Percentiles rank a stretch among this genome's conserved stretches.
Conservation (phyloP, 2,113 vertebrate species). For the Orycteropus afer region DNA sequence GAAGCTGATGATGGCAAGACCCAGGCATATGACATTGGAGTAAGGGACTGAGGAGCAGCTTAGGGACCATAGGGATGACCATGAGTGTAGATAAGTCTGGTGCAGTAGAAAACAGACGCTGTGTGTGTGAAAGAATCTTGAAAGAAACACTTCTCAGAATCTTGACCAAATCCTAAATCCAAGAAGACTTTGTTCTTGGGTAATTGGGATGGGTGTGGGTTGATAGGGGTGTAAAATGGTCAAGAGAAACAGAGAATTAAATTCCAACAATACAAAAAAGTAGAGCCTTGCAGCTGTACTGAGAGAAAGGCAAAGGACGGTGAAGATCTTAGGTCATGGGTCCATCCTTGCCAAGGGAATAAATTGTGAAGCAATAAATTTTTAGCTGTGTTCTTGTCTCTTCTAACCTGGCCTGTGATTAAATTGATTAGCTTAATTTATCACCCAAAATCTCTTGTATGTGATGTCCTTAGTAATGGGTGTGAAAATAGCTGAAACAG, state of each 20-base stretch:
- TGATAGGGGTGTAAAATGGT: not conserved
- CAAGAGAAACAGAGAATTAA: not conserved
- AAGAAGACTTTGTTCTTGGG: not conserved
- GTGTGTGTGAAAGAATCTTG: not conserved
- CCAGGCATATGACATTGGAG: not conserved
- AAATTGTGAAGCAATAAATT: not conserved
- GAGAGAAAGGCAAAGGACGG: not conserved
- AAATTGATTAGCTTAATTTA: not conserved
- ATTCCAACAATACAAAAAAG: not conserved
- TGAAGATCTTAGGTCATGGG: not conserved
- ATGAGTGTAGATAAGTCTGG: not conserved
- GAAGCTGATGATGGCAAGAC: not conserved
- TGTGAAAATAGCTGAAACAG: not conserved
- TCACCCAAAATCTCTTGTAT: not conserved
- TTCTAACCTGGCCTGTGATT: not conserved
- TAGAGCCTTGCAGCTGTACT: not conserved
- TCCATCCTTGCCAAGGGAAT: not conserved
- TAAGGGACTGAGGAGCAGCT: not conserved
- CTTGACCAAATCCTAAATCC: not conserved
- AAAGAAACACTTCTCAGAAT: constrained; percentile 25
- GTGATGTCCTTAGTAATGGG: not conserved
- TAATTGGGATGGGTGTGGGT: not conserved
- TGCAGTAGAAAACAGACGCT: not conserved
- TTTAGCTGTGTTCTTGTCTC: not conserved
- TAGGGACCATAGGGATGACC: not conserved